phyloP scores from a whole-genome alignment of 2,797 vertebrate genomes.

The Acomys russatus region DNA sequence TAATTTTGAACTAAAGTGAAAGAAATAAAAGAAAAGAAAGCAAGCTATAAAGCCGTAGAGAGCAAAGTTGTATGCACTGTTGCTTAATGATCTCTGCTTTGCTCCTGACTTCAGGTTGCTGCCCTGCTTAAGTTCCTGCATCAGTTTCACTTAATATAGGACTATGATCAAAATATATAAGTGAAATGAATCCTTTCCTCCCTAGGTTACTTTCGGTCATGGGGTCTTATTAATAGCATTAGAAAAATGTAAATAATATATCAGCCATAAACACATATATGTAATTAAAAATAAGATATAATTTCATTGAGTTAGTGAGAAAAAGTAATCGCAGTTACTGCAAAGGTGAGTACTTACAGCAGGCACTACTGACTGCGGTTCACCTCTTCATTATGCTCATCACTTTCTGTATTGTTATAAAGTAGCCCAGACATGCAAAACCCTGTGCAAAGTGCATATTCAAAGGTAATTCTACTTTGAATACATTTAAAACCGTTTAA shows the following conservation, averaged over 20 bases:
- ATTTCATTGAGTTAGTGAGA: background rate
- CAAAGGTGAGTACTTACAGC: background rate
- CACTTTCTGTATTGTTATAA: background rate
- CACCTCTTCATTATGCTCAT: background rate
- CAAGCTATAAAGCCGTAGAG: background rate
- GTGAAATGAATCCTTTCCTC: background rate
- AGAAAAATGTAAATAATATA: background rate
- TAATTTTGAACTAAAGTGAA: background rate
- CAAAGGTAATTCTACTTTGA: background rate
- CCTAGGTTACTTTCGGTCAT: background rate
- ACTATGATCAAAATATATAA: background rate
- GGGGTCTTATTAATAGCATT: background rate
- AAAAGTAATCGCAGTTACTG: background rate
- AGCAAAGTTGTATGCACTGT: background rate
- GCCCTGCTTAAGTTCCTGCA: background rate
- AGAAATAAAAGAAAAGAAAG: background rate
- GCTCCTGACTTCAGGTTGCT: background rate
- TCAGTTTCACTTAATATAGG: background rate
- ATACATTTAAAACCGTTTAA: background rate
- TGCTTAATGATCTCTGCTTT: background rate
- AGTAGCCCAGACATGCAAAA: background rate
- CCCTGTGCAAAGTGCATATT: background rate
- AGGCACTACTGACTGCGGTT: background rate
- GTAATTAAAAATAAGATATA: background rate
- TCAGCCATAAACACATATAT: background rate